Percentiles rank a stretch among this genome's conserved stretches.
Conservation (phyloP, 2,797 vertebrate genomes). For the Numenius phaeopus region DNA sequence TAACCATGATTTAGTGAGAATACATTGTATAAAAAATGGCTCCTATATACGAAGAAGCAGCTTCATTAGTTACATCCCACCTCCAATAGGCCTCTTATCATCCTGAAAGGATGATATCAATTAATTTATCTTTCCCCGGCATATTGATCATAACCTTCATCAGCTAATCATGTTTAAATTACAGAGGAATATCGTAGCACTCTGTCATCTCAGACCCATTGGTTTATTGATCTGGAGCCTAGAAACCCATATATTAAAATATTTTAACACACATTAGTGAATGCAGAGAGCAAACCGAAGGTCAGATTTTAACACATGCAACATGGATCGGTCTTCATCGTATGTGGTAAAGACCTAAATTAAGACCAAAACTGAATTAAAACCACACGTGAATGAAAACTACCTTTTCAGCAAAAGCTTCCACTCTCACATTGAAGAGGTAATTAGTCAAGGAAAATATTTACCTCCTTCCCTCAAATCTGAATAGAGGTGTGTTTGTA, state of each 20-base stretch:
- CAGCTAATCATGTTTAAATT: conserved; percentile 83
- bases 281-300: conserved; percentile 60
- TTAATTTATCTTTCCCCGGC: conserved; percentile 80
- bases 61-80: conserved; percentile 81
- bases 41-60: conserved; percentile 47
- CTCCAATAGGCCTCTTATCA: conserved; percentile 76
- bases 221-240: conserved; percentile 77
- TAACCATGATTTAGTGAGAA: conserved; percentile 69
- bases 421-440: neutral
- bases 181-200: conserved; percentile 76
- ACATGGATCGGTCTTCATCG: neutral
- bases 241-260: conserved; percentile 64
- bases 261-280: conserved; percentile 57
- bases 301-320: conserved; percentile 5
- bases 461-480: neutral
- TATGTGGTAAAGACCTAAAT: neutral
- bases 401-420: neutral
- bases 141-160: conserved; percentile 83
- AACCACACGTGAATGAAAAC: neutral
- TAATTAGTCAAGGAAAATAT: neutral
- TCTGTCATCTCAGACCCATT: conserved; percentile 81
- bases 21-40: conserved; percentile 67
- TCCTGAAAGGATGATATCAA: conserved; percentile 83
- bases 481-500: neutral
- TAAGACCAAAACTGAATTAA: conserved; percentile 27